Evolutionary conservation across 1,140 invertebrate genomes (phyloP), one percentile per base, ranked within the genome.

Genomic region (Diorhabda elongata): DNA sequence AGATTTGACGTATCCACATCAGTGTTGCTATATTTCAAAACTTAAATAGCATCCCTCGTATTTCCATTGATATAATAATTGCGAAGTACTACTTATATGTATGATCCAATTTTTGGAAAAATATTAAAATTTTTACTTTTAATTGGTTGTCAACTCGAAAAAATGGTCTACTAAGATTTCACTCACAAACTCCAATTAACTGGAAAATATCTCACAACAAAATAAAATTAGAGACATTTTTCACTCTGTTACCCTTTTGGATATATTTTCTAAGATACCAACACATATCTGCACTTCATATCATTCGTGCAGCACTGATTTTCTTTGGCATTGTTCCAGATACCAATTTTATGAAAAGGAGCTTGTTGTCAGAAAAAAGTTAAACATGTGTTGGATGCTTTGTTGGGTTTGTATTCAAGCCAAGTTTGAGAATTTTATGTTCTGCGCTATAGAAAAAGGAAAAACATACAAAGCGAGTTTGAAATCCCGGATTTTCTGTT

Each of bases 401-500:
- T 52, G 47, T 52, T 52, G 47, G 47, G 47, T 52, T 52, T 52
- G 47, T 52, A 52, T 52, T 52, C 47, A 52, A 52, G 47, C 47
- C 47, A 52, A 52, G 47, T 52, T 52, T n/a, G n/a, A 52, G 47
- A 52, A 52, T 52, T 6, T 52, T 52, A 52, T 52, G 47, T 52
- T 52, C n/a, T 52, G n/a, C n/a, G 47, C n/a, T 52, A n/a, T n/a
- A 52, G 47, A 52, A 52, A 52, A n/a, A 3, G n/a, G n/a, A 52
- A 52, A 52, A 52, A 52, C 47, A 3, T 52, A 52, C 47, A 52
- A 52, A 4, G 47, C 47, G 47, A n/a, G 6, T 52, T 52, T 52
- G 47, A n/a, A 8, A 26, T 26, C 26, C 26, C 26, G 26, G 26
- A 26, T 26, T 26, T 1, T 26, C 26, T 26, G 26, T 26, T 26